Conservation (phyloP, 1,140 invertebrate species). For the Saxidomus purpurata region DNA sequence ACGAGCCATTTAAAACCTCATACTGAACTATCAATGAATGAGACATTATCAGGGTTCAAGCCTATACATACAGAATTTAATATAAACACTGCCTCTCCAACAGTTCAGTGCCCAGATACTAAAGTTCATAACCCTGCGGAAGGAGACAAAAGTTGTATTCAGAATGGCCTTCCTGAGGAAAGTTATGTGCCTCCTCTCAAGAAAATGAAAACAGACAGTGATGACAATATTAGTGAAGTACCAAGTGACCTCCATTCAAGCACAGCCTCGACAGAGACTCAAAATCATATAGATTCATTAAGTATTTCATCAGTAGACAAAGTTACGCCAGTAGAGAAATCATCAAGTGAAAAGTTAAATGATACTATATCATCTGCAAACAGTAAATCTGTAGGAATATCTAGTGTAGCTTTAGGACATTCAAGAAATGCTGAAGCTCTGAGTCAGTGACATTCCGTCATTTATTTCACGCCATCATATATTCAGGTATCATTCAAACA, state of each 20-base stretch:
- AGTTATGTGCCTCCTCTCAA: conserved; percentile 61
- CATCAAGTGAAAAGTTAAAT: conserved; percentile 21
- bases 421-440: conserved; percentile 52
- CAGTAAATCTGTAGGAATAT: conserved; percentile 1
- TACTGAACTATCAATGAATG: conserved; percentile 72
- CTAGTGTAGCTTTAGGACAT: conserved; percentile 39
- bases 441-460: conserved; percentile 61
- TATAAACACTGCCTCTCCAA: conserved; percentile 59
- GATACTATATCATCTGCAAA: neutral
- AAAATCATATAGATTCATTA: conserved; percentile 62
- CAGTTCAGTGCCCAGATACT: conserved; percentile 38
- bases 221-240: conserved; percentile 27
- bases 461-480: neutral
- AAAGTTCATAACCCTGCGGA: conserved; percentile 44
- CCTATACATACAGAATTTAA: conserved; percentile 49
- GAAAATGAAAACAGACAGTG: conserved; percentile 48
- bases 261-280: conserved; percentile 46
- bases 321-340: neutral
- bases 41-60: conserved; percentile 82
- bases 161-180: conserved; percentile 57
- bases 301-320: conserved; percentile 39
- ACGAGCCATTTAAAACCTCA: conserved; percentile 7
- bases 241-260: conserved; percentile 45
- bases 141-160: conserved; percentile 2
- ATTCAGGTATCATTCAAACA: neutral